Conservation (phyloP, 2,113 vertebrate species). For the Trogon surrucura region DNA sequence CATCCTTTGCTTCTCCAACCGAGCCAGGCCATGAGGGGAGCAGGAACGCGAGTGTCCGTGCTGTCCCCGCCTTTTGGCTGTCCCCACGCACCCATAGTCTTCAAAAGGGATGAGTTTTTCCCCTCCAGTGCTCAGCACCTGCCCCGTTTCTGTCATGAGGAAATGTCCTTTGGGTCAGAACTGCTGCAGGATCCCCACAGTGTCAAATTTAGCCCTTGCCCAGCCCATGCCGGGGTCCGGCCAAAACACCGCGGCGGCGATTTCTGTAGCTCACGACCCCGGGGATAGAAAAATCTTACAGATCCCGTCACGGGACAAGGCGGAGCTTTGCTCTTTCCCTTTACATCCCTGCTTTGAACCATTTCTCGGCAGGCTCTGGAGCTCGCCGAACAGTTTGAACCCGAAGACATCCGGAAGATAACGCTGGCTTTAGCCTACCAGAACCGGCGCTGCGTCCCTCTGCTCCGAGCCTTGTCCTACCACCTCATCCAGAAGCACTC, state of each 20-base stretch:
- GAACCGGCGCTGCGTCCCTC: constrained; percentile 80
- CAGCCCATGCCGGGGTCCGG: not conserved
- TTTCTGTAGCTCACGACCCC: not conserved
- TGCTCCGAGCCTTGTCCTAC: constrained; percentile 89
- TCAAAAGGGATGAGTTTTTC: no score
- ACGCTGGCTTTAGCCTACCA: constrained; percentile 77
- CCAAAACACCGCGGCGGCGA: constrained; percentile 60
- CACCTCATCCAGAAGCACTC: constrained; percentile 86
- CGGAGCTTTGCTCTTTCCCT: not conserved
- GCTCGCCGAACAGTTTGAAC: constrained; percentile 82
- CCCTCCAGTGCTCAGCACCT: not conserved
- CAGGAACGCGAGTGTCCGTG: not conserved
- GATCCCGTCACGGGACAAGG: not conserved
- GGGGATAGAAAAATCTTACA: constrained; percentile 44
- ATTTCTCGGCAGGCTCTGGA: constrained; percentile 83
- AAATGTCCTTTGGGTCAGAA: accelerated
- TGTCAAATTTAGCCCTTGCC: constrained; percentile 45
- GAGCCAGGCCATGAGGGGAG: not conserved
- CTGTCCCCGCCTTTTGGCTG: no score
- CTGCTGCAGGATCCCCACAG: constrained; percentile 4
- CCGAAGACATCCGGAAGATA: constrained; percentile 82
- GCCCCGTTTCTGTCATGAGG: not conserved
- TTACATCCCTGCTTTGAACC: no score
- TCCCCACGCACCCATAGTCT: not conserved
- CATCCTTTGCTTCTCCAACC: not conserved